phyloP scores from a whole-genome alignment of 2,888 invertebrate genomes.

The Dasysyrphus albostriatus region DNA sequence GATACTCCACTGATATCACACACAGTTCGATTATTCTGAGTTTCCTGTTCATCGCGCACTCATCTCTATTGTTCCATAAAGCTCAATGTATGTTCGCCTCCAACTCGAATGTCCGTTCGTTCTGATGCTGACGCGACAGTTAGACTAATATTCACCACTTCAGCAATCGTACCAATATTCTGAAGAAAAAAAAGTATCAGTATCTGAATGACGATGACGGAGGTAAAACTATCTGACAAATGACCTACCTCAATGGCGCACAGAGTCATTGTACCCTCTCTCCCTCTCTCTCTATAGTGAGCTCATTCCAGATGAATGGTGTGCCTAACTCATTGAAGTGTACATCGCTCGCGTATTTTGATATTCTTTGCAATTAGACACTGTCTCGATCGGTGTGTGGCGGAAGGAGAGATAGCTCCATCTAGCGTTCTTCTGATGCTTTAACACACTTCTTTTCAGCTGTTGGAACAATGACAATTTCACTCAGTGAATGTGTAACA shows the following conservation, averaged over 20 bases:
- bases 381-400: constrained; percentile 23
- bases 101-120: not conserved
- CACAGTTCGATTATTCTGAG: constrained; percentile 60
- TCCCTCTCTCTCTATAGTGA: not conserved
- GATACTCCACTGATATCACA: constrained; percentile 58
- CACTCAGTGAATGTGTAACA: constrained; percentile 71
- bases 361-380: constrained; percentile 71
- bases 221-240: constrained; percentile 60
- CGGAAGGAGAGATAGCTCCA: constrained; percentile 4
- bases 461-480: constrained; percentile 67
- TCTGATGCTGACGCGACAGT: constrained; percentile 27
- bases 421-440: constrained; percentile 30
- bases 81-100: constrained; percentile 6
- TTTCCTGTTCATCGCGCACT: constrained; percentile 73
- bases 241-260: constrained; percentile 69
- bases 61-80: constrained; percentile 8
- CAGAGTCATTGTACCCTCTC: constrained; percentile 33
- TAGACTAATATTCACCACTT: constrained; percentile 39
- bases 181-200: not conserved
- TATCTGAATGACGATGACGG: constrained; percentile 26
- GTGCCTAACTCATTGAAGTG: constrained; percentile 36
- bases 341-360: constrained; percentile 21
- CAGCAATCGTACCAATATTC: not conserved
- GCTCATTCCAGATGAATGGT: constrained; percentile 15
- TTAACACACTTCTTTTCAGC: constrained; percentile 1